Percentiles rank a stretch among this genome's conserved stretches.
phyloP scores from a whole-genome alignment of 2,113 vertebrate species.

The Cacatua alba region DNA sequence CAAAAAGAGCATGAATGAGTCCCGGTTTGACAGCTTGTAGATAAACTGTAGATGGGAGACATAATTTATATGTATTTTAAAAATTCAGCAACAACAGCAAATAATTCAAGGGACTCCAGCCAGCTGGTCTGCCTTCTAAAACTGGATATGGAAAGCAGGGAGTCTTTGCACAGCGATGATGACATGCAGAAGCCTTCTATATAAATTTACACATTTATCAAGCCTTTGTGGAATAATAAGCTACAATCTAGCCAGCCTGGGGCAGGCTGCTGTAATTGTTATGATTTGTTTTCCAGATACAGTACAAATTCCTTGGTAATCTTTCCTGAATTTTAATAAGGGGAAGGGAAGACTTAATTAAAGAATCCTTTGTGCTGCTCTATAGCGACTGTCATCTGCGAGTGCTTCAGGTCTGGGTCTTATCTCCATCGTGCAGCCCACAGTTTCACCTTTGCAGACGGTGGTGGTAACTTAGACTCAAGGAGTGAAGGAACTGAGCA shows the following conservation, averaged over 20 bases:
- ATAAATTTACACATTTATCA: constrained; percentile 52
- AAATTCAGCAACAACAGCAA: constrained; percentile 56
- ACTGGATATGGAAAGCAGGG: neutral
- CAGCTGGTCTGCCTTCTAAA: constrained; percentile 42
- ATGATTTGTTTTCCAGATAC: constrained; percentile 73
- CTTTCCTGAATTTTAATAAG: constrained; percentile 73
- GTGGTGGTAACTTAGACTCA: neutral
- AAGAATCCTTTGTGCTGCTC: constrained; percentile 57
- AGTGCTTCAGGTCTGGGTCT: constrained; percentile 37
- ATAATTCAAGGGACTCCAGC: constrained; percentile 14
- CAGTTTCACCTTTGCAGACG: neutral
- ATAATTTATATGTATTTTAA: constrained; percentile 61
- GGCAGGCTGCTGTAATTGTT: constrained; percentile 67
- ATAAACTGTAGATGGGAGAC: constrained; percentile 56
- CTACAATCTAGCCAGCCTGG: constrained; percentile 36
- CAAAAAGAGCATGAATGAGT: constrained; percentile 65
- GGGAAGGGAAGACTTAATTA: constrained; percentile 76
- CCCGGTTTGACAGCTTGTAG: constrained; percentile 52
- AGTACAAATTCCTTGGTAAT: constrained; percentile 73
- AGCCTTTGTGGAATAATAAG: constrained; percentile 58
- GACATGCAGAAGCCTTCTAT: constrained; percentile 16
- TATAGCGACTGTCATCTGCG: constrained; percentile 21
- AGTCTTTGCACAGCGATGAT: neutral
- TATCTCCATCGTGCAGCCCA: constrained; percentile 52
- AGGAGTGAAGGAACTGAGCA: neutral